Conservation (phyloP, 2,888 invertebrate species). For the Drosophila dives region DNA sequence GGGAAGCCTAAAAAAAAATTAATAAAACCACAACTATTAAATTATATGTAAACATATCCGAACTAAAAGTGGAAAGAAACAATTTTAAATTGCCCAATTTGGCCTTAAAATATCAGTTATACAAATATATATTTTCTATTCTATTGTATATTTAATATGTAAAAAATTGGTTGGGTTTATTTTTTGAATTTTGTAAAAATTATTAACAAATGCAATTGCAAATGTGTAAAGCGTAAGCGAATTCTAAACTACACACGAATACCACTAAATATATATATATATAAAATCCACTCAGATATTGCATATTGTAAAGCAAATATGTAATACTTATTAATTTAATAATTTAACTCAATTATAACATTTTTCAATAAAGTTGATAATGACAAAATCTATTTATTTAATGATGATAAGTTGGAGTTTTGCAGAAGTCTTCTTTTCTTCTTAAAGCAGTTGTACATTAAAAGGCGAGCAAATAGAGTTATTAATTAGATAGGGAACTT, state of each 20-base stretch:
- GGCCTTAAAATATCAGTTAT: constrained; percentile 24
- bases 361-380: constrained; percentile 73
- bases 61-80: constrained; percentile 18
- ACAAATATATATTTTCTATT: constrained; percentile 21
- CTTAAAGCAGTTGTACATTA: constrained; percentile 28
- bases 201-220: constrained; percentile 16
- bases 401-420: constrained; percentile 31
- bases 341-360: constrained; percentile 64
- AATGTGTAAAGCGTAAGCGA: constrained; percentile 41
- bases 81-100: constrained; percentile 10
- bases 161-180: constrained; percentile 49
- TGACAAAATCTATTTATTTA: constrained; percentile 37
- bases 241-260: constrained; percentile 39
- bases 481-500: background rate
- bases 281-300: constrained; percentile 23
- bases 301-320: constrained; percentile 35
- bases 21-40: constrained; percentile 24
- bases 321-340: constrained; percentile 46
- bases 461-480: background rate
- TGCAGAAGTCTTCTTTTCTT: constrained; percentile 19
- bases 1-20: constrained; percentile 21
- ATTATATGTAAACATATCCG: constrained; percentile 48
- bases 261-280: background rate
- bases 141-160: constrained; percentile 27
- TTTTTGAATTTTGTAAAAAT: constrained; percentile 37